Conservation (phyloP, 2,888 invertebrate species). For the Drosophila paranaensis region DNA sequence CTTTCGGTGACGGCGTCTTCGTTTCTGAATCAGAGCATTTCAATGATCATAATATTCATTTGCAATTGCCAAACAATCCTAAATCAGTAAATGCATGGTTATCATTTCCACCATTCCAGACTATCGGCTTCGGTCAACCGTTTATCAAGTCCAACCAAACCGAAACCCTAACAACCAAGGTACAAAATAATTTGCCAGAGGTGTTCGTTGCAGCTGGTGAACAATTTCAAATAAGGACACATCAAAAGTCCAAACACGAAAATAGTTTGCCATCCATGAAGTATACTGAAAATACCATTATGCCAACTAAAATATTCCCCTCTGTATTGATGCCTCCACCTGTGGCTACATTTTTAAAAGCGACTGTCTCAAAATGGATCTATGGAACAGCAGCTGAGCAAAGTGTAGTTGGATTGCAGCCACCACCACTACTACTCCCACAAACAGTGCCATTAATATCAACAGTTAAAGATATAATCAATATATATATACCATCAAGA, state of each 20-base stretch:
- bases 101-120: neutral
- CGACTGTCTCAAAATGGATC: neutral
- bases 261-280: neutral
- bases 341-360: neutral
- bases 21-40: neutral
- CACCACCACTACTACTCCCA: neutral
- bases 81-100: neutral
- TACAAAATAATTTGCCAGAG: neutral
- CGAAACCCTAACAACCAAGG: neutral
- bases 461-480: neutral
- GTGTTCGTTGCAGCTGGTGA: conserved; percentile 48
- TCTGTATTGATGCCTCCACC: neutral
- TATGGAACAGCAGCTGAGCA: neutral
- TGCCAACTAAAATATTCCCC: neutral
- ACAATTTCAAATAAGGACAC: conserved; percentile 34
- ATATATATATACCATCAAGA: conserved; percentile 2
- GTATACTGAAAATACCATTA: conserved; percentile 1
- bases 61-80: neutral
- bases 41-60: neutral
- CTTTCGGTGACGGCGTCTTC: neutral
- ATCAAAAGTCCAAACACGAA: neutral
- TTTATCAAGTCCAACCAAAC: conserved; percentile 19
- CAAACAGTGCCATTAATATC: neutral
- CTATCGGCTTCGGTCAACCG: conserved; percentile 18
- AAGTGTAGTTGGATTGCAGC: conserved; percentile 12